Evolutionary conservation across 2,797 vertebrate species (phyloP).

Genomic region (Lophura swinhoii): DNA sequence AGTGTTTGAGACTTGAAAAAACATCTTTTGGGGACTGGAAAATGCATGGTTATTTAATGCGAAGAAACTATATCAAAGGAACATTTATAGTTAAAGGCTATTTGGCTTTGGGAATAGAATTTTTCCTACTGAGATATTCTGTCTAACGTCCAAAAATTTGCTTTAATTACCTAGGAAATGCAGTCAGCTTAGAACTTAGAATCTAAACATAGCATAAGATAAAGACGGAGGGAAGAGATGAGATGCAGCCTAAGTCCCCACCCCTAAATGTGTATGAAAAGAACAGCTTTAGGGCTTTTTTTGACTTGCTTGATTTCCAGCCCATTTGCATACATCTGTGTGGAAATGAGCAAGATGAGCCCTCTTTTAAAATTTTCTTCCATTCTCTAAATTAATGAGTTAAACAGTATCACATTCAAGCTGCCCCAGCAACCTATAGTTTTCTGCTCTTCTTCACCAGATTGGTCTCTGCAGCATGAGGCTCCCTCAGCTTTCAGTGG

Average conservation of each 20-base stretch:
- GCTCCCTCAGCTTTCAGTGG: not conserved
- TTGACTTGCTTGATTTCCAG: constrained; percentile 69
- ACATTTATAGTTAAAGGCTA: constrained; percentile 72
- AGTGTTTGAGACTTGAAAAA: constrained; percentile 38
- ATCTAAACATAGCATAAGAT: constrained; percentile 72
- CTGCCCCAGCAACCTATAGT: constrained; percentile 38
- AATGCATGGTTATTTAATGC: constrained; percentile 66
- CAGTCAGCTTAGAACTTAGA: constrained; percentile 67
- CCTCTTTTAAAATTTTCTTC: constrained; percentile 38
- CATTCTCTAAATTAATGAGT: constrained; percentile 62
- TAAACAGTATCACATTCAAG: constrained; percentile 43
- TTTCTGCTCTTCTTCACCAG: not conserved
- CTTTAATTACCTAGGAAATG: constrained; percentile 74
- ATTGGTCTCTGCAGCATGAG: not conserved
- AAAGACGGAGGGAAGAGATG: constrained; percentile 71
- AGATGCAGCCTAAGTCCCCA: constrained; percentile 54
- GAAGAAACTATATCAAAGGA: constrained; percentile 69
- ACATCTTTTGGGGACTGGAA: constrained; percentile 38
- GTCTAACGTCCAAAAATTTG: constrained; percentile 74
- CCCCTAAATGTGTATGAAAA: constrained; percentile 55
- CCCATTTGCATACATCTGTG: constrained; percentile 70
- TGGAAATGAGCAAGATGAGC: constrained; percentile 60
- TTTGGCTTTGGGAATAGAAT: constrained; percentile 71
- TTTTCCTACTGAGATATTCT: constrained; percentile 74
- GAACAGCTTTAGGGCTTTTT: constrained; percentile 70